phyloP scores from a whole-genome alignment of 1,140 invertebrate species.

The Stenopsyche tienmushanensis region DNA sequence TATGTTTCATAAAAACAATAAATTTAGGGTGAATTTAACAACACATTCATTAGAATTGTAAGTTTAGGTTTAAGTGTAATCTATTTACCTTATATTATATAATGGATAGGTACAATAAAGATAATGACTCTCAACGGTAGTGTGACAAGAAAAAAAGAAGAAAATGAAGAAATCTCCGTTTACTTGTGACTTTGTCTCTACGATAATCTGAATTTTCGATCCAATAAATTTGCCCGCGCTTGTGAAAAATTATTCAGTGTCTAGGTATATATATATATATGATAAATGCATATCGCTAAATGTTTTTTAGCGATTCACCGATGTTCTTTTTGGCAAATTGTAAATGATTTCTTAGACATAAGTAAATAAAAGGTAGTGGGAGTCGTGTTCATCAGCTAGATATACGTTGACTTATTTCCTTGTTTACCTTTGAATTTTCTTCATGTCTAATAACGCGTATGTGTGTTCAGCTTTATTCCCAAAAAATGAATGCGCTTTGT shows the following conservation, averaged over 20 bases:
- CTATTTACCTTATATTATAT: conserved; percentile 29
- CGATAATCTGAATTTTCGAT: too few species aligned
- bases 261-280: too few species aligned
- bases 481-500: too few species aligned
- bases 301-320: background rate
- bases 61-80: conserved; percentile 40
- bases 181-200: too few species aligned
- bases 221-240: too few species aligned
- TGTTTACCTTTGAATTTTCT: too few species aligned
- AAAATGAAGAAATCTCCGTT: background rate
- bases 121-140: conserved; percentile 13
- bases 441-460: too few species aligned
- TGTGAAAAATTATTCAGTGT: background rate
- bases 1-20: conserved; percentile 20
- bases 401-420: too few species aligned
- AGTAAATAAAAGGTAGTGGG: too few species aligned
- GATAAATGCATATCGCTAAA: too few species aligned
- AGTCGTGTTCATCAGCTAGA: background rate
- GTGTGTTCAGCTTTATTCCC: too few species aligned
- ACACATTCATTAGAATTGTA: conserved; percentile 40
- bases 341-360: too few species aligned
- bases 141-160: conserved; percentile 1
- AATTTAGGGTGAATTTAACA: conserved; percentile 29
- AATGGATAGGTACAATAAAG: conserved; percentile 21
- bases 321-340: background rate